A percentile compares a stretch with the other conserved stretches of the same genome.
These are phyloP conservation scores for Anguilla japonica DNA, from an alignment of 2,113 vertebrate genomes.

Conservation along the genomic window DNA sequence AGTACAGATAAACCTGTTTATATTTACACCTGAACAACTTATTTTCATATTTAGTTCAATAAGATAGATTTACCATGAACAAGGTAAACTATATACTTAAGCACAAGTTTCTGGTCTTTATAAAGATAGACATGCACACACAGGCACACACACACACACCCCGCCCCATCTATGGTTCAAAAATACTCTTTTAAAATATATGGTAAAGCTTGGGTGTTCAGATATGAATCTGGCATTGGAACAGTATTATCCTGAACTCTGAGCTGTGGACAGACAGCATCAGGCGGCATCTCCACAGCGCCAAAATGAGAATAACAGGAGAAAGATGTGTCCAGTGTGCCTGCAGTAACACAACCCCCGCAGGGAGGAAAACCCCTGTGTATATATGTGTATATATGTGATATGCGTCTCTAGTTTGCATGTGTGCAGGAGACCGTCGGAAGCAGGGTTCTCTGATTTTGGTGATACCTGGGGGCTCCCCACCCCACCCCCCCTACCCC, in stretches of 20 bases:
- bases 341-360: slow-evolving; percentile 61
- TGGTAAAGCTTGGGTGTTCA: slow-evolving; percentile 50
- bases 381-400: slow-evolving; percentile 6
- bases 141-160: not conserved
- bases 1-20: slow-evolving; percentile 46
- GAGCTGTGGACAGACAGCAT: slow-evolving; percentile 39
- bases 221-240: slow-evolving; percentile 42
- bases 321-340: slow-evolving; percentile 39
- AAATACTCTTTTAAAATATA: slow-evolving; percentile 63
- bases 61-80: slow-evolving; percentile 67
- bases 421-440: not conserved
- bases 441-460: slow-evolving; percentile 13
- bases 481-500: slow-evolving; percentile 49
- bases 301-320: slow-evolving; percentile 55
- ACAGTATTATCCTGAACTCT: slow-evolving; percentile 33
- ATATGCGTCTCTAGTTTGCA: slow-evolving; percentile 12
- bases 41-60: slow-evolving; percentile 49
- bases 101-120: slow-evolving; percentile 81
- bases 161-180: slow-evolving; percentile 39
- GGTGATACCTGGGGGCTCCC: slow-evolving; percentile 42
- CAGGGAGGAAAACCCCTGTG: slow-evolving; percentile 30
- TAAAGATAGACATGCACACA: slow-evolving; percentile 33
- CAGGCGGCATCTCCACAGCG: slow-evolving; percentile 45
- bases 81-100: slow-evolving; percentile 70
- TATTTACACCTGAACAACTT: slow-evolving; percentile 47